A percentile compares a stretch with the other conserved stretches of the same genome.
These are phyloP conservation scores for Pomacea canaliculata DNA, from an alignment of 2,888 invertebrate genomes.

Conservation along the genomic window DNA sequence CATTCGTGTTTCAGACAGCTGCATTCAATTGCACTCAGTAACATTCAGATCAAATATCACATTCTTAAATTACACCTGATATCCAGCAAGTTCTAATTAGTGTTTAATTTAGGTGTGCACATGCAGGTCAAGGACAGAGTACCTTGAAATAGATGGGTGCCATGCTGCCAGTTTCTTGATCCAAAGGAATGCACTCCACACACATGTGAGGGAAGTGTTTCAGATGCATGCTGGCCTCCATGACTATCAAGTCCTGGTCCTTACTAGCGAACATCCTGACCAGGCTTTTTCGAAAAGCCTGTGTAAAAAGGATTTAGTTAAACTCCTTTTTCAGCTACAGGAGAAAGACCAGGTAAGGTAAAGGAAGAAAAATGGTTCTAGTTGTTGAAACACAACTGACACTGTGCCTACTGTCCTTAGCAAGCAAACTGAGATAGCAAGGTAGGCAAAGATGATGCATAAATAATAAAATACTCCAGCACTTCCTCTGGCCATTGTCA, in stretches of 20 bases:
- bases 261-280: slow-evolving; percentile 79
- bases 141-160: slow-evolving; percentile 96
- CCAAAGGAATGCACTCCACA: slow-evolving; percentile 90
- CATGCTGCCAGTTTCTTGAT: slow-evolving; percentile 85
- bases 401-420: too few relatives aligned
- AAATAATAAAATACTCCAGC: too few relatives aligned
- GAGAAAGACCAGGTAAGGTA: too few relatives aligned
- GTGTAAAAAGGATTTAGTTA: slow-evolving; percentile 43
- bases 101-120: too few relatives aligned
- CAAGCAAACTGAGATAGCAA: too few relatives aligned
- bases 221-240: slow-evolving; percentile 86
- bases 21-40: too few relatives aligned
- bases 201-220: slow-evolving; percentile 85
- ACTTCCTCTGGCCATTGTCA: too few relatives aligned
- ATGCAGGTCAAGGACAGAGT: slow-evolving; percentile 13
- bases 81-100: too few relatives aligned
- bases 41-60: slow-evolving; percentile 4
- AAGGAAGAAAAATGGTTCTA: too few relatives aligned
- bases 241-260: slow-evolving; percentile 87
- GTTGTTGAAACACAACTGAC: too few relatives aligned
- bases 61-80: neutral
- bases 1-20: too few relatives aligned
- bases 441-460: too few relatives aligned
- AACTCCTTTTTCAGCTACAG: neutral
- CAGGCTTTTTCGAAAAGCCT: slow-evolving; percentile 83